Conservation (phyloP, 1,140 invertebrate species). For the Teleogryllus occipitalis region DNA sequence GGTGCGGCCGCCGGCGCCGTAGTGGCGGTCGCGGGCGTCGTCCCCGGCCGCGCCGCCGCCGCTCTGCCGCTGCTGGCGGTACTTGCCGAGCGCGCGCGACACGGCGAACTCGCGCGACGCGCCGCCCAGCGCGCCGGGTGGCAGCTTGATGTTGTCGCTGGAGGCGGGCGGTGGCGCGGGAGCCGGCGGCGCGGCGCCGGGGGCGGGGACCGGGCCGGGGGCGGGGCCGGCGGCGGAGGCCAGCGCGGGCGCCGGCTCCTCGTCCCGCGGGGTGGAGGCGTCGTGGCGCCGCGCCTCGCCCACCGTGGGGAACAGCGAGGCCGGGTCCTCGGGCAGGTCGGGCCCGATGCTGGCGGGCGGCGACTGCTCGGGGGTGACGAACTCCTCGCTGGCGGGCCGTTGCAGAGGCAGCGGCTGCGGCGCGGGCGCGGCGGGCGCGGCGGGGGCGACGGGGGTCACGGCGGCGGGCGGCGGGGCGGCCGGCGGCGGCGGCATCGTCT, state of each 20-base stretch:
- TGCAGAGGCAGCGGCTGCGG: slow-evolving; percentile 61
- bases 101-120: slow-evolving; percentile 75
- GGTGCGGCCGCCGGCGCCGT: not conserved
- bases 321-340: slow-evolving; percentile 16
- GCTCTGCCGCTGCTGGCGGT: slow-evolving; percentile 61
- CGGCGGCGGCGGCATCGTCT: slow-evolving; percentile 26
- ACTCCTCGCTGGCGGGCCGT: slow-evolving; percentile 50
- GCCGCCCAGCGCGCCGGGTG: slow-evolving; percentile 46
- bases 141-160: slow-evolving; percentile 35
- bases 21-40: slow-evolving; percentile 33
- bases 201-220: slow-evolving; percentile 40
- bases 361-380: too few species aligned
- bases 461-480: not conserved
- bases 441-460: not conserved
- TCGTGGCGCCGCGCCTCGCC: slow-evolving; percentile 57
- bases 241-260: slow-evolving; percentile 38
- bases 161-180: slow-evolving; percentile 42
- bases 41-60: slow-evolving; percentile 46
- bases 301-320: slow-evolving; percentile 59
- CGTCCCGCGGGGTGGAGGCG: not conserved
- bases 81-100: slow-evolving; percentile 71
- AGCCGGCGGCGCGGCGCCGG: slow-evolving; percentile 7
- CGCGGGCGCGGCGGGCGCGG: slow-evolving; percentile 41
- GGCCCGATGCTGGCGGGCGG: too few species aligned
- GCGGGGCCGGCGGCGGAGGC: slow-evolving; percentile 36